phyloP scores from a whole-genome alignment of 2,113 vertebrate species.

The Vulpes vulpes region DNA sequence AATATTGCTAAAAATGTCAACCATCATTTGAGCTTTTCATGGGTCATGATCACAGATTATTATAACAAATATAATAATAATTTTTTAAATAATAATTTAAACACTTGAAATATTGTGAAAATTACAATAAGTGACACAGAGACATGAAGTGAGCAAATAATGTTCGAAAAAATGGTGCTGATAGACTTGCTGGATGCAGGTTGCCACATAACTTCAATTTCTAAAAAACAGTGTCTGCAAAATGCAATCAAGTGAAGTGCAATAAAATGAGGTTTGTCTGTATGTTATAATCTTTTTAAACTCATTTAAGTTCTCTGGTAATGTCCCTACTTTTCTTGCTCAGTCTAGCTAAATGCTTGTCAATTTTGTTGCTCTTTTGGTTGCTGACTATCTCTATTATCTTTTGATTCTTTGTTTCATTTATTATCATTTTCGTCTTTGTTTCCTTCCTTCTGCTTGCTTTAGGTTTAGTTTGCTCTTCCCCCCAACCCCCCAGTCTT shows the following conservation, averaged over 20 bases:
- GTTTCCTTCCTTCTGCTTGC: neutral
- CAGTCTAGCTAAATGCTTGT: neutral
- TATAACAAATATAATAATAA: neutral
- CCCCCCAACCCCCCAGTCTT: neutral
- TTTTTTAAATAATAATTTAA: neutral
- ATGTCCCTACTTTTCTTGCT: neutral
- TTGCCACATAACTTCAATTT: neutral
- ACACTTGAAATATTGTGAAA: neutral
- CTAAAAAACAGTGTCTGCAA: neutral
- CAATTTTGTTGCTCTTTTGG: neutral
- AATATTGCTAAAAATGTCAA: neutral
- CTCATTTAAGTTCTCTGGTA: neutral
- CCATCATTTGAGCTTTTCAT: neutral
- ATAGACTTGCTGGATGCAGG: neutral
- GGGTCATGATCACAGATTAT: neutral
- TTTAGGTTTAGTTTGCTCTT: neutral
- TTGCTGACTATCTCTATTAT: neutral
- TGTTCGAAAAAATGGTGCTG: neutral
- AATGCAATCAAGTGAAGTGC: neutral
- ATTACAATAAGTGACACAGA: neutral
- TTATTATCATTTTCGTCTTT: neutral
- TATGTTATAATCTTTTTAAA: neutral
- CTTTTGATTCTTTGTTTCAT: neutral
- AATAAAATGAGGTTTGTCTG: neutral
- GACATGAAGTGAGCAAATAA: neutral